phyloP scores from a whole-genome alignment of 2,888 invertebrate genomes.

The Synergus laeviventris region DNA sequence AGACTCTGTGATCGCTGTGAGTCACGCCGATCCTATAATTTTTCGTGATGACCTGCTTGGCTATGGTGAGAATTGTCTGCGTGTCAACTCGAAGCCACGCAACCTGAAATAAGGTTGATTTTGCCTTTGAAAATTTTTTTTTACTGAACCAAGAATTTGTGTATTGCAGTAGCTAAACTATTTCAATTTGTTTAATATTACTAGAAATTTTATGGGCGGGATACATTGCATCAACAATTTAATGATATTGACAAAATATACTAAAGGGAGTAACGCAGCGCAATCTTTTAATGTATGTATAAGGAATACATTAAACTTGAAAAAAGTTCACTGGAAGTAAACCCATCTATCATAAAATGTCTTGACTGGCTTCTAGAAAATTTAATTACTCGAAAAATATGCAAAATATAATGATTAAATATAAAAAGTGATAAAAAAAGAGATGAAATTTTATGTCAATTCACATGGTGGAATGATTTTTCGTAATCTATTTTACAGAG shows the following conservation, averaged over 20 bases:
- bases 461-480: background rate
- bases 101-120: slow-evolving; percentile 79
- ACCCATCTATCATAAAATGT: slow-evolving; percentile 18
- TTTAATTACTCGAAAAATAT: background rate
- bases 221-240: background rate
- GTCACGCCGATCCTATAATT: slow-evolving; percentile 90
- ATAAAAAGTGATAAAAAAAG: background rate
- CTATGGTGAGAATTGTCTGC: slow-evolving; percentile 92
- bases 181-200: background rate
- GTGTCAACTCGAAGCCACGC: slow-evolving; percentile 94
- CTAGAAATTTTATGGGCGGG: background rate
- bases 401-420: background rate
- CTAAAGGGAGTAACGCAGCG: background rate
- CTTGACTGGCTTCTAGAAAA: background rate
- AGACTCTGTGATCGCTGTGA: slow-evolving; percentile 87
- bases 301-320: background rate
- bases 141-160: background rate
- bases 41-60: slow-evolving; percentile 92
- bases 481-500: slow-evolving; percentile 41
- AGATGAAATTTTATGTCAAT: background rate
- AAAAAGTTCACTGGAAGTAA: background rate
- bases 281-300: slow-evolving; percentile 8
- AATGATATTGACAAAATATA: too few species aligned
- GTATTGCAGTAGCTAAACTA: background rate
- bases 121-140: slow-evolving; percentile 17